Evolutionary conservation across 2,888 invertebrate species (phyloP), one percentile per base, ranked within the genome.

Genomic region (Torymus texanus): DNA sequence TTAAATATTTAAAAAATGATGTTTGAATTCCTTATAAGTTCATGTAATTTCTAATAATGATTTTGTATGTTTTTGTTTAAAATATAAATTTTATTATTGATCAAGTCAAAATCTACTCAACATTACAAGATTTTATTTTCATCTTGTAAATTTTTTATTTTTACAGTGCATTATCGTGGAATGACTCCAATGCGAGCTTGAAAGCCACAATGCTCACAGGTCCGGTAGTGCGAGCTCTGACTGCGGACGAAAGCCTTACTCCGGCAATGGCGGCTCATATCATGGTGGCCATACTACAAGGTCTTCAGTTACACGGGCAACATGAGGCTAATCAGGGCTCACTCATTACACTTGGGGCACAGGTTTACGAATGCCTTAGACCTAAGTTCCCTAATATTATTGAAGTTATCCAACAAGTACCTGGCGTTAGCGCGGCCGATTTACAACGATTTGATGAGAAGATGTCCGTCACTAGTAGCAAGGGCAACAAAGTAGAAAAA

Each of bases 261-360:
- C 92, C 92, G 82, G 93, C 93, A 82, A 93, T 94, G 90, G 95
- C 95, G 0, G 92, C 93, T 0, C 94, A 95, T 85, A 94, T 96
- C 66, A 94, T 97, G 90, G 93, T 94, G 0, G 94, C 95, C 1
- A 94, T 96, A 83, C 91, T 97, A 79, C 94, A 94, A 83, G 97
- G 96, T 67, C 92, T 98, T 81, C 95, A 96, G 83, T 91, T 95
- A 81, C 97, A 97, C 88, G 98, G 98, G 0, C 96, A 97, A 87
- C 97, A 97, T 88, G 97, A 97, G 86, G 94, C 95, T 13, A 96
- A 96, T 91, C 96, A 96, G 88, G 95, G 96, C 14, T 93, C 94
- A 0, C 90, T 97, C 63, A 92, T 97, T 5, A 94, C 94, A 5
- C 92, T 97, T 41, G 97, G 96, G 4, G 94, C 97, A 1, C 95